Base-by-base conservation (phyloP, 2,888 invertebrate species). In the Orgyia antiqua region DNA sequence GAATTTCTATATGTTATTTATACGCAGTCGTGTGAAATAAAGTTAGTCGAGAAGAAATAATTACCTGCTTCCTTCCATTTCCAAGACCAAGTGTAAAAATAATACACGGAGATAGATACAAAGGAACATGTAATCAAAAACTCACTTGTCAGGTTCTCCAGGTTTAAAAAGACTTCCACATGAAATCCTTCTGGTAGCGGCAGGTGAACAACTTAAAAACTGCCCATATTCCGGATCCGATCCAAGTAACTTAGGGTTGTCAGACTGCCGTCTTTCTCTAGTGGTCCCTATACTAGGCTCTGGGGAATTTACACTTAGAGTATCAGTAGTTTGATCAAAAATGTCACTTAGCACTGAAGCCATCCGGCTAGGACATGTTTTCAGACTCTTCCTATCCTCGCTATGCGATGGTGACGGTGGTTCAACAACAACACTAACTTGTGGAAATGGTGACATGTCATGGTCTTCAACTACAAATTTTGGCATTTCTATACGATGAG, bases 111-210 rank as follows among this genome's bases (percentile, higher is more conserved):
- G n/a, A n/a, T n/a, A n/a, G n/a, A n/a, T n/a, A n/a, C n/a, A n/a
- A n/a, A n/a, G n/a, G n/a, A n/a, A n/a, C n/a, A n/a, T n/a, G n/a
- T n/a, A n/a, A n/a, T n/a, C n/a, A n/a, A n/a, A 3, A 20, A 69
- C 86, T 87, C 71, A 90, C 90, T 88, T 90, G 40, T 87, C 83
- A 10, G 89, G 87, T 64, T 91, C 92, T 24, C 89, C 90, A 2
- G 91, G 90, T 67, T 94, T 96, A 59, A 96, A 90, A 45, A 95
- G 91, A 59, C 95, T 96, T 37, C 96, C 96, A 69, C 95, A 95
- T 45, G 96, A 96, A 65, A 97, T 96, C 49, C 97, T 87, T 42
- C 97, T 89, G 4, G 95, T 94, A 6, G 96, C 95, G 32, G 95
- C 93, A 3, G 94, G 94, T 1, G 94, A 94, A 58, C 91, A 91